These are phyloP conservation scores for Xiphorhynchus elegans DNA, from an alignment of 2,113 vertebrate genomes.

Conservation along the genomic window DNA sequence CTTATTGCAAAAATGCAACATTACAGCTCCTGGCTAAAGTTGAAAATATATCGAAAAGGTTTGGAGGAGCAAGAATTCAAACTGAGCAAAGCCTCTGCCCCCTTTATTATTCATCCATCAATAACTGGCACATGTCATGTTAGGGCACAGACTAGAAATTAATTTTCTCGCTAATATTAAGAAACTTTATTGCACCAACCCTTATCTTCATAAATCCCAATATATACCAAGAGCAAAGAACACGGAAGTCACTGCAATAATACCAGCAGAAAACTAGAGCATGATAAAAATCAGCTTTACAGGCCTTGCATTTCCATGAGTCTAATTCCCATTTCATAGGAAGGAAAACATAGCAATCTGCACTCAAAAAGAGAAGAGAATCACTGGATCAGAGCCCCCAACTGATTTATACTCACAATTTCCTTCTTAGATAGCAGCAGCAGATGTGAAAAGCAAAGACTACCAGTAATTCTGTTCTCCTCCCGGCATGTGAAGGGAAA, in stretches of 20 bases:
- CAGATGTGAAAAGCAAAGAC: not conserved
- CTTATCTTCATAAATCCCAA: conserved; percentile 44
- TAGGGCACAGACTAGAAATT: conserved; percentile 43
- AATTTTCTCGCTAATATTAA: conserved; percentile 30
- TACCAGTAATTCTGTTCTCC: conserved; percentile 19
- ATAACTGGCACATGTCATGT: conserved; percentile 14
- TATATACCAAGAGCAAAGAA: conserved; percentile 33
- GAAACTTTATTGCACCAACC: not conserved
- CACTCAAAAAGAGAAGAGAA: conserved; percentile 29
- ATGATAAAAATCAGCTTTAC: conserved; percentile 47
- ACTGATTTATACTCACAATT: conserved; percentile 58
- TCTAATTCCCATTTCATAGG: conserved; percentile 28
- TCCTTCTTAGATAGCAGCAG: conserved; percentile 36
- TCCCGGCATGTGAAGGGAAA: not conserved
- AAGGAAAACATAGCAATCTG: conserved; percentile 52
- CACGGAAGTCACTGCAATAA: not conserved
- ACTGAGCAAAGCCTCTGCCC: not conserved
- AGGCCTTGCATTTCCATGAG: conserved; percentile 39
- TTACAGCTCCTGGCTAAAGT: not conserved
- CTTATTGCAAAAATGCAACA: not conserved
- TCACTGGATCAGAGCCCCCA: conserved; percentile 30
- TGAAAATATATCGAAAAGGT: not conserved
- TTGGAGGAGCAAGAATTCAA: not conserved
- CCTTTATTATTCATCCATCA: conserved; percentile 36
- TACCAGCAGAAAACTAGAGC: conserved; percentile 15